Percentiles rank a stretch among this genome's conserved stretches.
Evolutionary conservation across 2,797 vertebrate species (phyloP).

Genomic region (Typhlichthys subterraneus): DNA sequence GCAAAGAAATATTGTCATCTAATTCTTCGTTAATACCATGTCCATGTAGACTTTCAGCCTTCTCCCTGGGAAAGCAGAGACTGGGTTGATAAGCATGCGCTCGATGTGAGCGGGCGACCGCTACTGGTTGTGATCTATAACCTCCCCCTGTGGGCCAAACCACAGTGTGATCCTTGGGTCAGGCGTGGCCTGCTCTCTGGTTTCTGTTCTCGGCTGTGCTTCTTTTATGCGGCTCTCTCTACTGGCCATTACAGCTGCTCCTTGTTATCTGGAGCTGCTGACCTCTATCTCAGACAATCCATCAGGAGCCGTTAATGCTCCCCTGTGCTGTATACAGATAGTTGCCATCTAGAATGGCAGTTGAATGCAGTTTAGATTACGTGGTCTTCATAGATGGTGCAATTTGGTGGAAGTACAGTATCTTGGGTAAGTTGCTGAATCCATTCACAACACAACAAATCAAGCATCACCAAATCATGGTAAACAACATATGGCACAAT

Average conservation of each 20-base stretch:
- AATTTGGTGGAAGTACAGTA: too few relatives aligned
- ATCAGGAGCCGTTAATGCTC: constrained; percentile 33
- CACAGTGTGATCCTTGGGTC: constrained; percentile 64
- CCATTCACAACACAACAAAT: too few relatives aligned
- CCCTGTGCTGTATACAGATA: constrained; percentile 34
- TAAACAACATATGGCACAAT: background rate
- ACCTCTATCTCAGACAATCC: constrained; percentile 41
- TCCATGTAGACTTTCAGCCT: constrained; percentile 18
- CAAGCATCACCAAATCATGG: too few relatives aligned
- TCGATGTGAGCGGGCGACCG: constrained; percentile 27
- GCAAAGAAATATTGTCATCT: constrained; percentile 27
- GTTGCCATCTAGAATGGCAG: constrained; percentile 24
- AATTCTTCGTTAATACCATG: constrained; percentile 16
- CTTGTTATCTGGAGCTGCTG: constrained; percentile 49
- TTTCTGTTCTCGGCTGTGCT: constrained; percentile 49
- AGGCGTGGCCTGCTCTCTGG: constrained; percentile 26
- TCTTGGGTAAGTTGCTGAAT: too few relatives aligned
- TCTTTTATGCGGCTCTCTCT: constrained; percentile 61
- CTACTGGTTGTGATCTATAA: constrained; percentile 72
- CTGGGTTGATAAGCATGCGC: constrained; percentile 25
- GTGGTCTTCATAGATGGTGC: too few relatives aligned
- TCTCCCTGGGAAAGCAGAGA: constrained; percentile 18
- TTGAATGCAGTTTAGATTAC: background rate
- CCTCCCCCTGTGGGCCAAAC: constrained; percentile 57
- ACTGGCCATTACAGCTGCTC: constrained; percentile 65